These are phyloP conservation scores for Antedon mediterranea DNA, from an alignment of 53 echinoderm and acorn worm genomes.

Conservation along the genomic window DNA sequence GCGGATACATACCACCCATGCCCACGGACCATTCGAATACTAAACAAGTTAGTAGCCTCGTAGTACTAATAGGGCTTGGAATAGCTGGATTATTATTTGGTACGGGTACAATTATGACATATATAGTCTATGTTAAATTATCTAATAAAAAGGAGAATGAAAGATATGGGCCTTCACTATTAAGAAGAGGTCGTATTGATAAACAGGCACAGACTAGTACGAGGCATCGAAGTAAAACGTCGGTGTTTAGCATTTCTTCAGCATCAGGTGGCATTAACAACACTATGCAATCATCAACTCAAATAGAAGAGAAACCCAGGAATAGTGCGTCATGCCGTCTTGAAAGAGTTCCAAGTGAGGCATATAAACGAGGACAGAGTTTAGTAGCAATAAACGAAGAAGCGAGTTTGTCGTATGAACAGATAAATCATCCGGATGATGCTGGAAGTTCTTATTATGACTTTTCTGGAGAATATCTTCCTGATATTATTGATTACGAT, in stretches of 20 bases:
- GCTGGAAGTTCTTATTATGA: not conserved
- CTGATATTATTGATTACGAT: not conserved
- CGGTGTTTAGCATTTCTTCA: not conserved
- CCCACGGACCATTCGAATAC: not conserved
- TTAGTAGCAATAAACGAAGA: not conserved
- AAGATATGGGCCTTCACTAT: not conserved
- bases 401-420: not conserved
- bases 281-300: not conserved
- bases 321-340: not conserved
- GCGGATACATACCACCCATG: not conserved
- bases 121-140: not conserved
- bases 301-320: not conserved
- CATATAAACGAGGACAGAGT: not conserved
- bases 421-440: not conserved
- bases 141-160: not conserved
- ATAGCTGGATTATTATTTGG: not conserved
- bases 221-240: not conserved
- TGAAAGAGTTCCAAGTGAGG: not conserved
- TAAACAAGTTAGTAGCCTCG: not conserved
- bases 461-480: not conserved
- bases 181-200: not conserved
- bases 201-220: not conserved
- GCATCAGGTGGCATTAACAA: not conserved
- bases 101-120: not conserved
- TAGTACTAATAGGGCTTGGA: not conserved